phyloP scores from a whole-genome alignment of 2,113 vertebrate species.

The Nettapus auritus region DNA sequence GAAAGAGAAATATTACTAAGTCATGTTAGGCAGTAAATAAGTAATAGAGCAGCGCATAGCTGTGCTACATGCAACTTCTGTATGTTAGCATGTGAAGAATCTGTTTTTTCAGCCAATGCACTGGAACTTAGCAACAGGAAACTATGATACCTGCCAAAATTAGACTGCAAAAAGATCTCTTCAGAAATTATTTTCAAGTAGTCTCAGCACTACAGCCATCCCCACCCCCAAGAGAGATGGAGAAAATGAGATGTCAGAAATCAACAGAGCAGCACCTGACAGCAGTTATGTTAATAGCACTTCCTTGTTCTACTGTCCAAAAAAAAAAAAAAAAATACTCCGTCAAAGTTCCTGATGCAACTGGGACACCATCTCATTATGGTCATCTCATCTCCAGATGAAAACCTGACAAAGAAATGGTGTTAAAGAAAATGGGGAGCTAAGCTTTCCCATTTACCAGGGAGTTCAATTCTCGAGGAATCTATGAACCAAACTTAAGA shows the following conservation, averaged over 20 bases:
- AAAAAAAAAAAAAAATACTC: neutral
- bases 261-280: constrained; percentile 37
- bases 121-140: neutral
- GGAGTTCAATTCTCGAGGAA: neutral
- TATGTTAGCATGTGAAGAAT: neutral
- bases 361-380: neutral
- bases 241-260: constrained; percentile 23
- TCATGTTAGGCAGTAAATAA: neutral
- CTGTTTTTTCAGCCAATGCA: neutral
- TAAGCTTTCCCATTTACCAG: neutral
- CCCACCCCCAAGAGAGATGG: neutral
- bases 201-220: neutral
- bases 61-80: neutral
- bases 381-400: neutral
- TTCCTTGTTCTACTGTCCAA: neutral
- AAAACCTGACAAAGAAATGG: neutral
- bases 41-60: neutral
- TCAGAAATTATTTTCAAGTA: constrained; percentile 36
- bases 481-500: neutral
- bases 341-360: constrained; percentile 22
- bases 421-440: neutral
- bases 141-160: neutral
- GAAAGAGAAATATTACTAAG: neutral
- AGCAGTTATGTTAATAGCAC: constrained; percentile 42
- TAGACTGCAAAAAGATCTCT: neutral